These are phyloP conservation scores for Empidonax alnorum DNA, from an alignment of 2,113 vertebrate genomes.

Conservation along the genomic window DNA sequence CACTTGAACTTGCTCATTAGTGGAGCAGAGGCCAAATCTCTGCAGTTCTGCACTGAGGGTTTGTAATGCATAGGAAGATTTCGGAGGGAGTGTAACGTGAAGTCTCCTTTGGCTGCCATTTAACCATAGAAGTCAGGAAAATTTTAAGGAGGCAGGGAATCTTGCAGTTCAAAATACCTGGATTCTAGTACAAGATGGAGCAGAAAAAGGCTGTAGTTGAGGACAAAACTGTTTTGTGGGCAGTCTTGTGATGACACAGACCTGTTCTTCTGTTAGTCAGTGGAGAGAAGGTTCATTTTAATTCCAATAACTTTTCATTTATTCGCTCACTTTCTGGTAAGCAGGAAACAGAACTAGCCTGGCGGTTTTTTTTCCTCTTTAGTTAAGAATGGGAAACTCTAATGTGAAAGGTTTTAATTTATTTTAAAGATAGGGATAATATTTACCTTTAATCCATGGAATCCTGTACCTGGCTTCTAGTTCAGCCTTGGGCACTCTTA, in stretches of 20 bases:
- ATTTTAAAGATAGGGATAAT: background rate
- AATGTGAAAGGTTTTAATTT: background rate
- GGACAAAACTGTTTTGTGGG: background rate
- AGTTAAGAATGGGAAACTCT: background rate
- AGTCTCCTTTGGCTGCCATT: background rate
- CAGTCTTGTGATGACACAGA: background rate
- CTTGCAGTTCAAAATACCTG: background rate
- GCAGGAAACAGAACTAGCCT: background rate
- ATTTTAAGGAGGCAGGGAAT: background rate
- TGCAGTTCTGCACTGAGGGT: background rate
- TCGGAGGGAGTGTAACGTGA: background rate
- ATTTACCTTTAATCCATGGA: background rate
- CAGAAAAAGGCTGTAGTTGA: background rate
- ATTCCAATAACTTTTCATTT: background rate
- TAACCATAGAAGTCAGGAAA: background rate
- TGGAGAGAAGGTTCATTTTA: background rate
- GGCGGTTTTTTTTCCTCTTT: background rate
- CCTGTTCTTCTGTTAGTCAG: background rate
- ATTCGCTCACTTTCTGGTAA: background rate
- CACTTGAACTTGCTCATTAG: background rate
- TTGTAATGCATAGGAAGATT: background rate
- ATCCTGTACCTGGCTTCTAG: background rate
- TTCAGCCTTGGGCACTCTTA: background rate
- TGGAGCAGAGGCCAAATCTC: background rate
- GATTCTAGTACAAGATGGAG: background rate